These are phyloP conservation scores for Netelia fuscicornis DNA, from an alignment of 2,888 invertebrate species.

Conservation along the genomic window DNA sequence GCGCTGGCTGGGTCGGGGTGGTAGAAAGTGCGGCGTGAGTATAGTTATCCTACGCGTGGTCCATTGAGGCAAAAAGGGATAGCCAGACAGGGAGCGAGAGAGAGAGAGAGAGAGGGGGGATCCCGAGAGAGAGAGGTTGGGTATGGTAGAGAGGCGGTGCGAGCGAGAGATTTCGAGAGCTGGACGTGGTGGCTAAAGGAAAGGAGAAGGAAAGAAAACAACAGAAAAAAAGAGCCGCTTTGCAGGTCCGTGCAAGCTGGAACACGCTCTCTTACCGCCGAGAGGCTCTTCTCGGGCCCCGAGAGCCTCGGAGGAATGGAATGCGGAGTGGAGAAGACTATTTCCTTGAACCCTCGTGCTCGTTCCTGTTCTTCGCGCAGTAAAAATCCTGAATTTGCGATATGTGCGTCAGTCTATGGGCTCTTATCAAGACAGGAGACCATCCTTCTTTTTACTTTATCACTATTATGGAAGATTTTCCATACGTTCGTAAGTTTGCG, in stretches of 20 bases:
- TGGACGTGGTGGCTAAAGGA: conserved; percentile 3
- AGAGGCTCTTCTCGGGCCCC: conserved; percentile 37
- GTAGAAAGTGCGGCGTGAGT: conserved; percentile 10
- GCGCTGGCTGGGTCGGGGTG: conserved; percentile 5
- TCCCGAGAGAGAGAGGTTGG: conserved; percentile 10
- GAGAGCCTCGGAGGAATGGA: conserved; percentile 63
- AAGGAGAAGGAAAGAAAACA: conserved; percentile 38
- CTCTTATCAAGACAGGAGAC: background rate
- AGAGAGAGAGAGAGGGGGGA: conserved; percentile 16
- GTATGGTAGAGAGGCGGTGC: conserved; percentile 12
- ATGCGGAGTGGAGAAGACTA: conserved; percentile 67
- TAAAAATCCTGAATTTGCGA: background rate
- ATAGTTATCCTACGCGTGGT: conserved; percentile 21
- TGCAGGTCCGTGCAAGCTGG: conserved; percentile 63
- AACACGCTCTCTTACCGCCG: conserved; percentile 61
- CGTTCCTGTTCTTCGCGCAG: conserved; percentile 30
- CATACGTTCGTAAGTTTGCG: background rate
- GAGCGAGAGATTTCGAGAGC: conserved; percentile 18
- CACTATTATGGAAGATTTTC: background rate
- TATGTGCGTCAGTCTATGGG: background rate
- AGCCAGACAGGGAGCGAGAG: conserved; percentile 4
- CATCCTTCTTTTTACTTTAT: background rate
- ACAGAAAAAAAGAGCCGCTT: conserved; percentile 36
- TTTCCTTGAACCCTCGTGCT: conserved; percentile 64
- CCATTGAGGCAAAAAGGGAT: conserved; percentile 29